A percentile compares a stretch with the other conserved stretches of the same genome.
These are phyloP conservation scores for Drosophila bunnanda DNA, from an alignment of 2,888 invertebrate genomes.

Conservation along the genomic window DNA sequence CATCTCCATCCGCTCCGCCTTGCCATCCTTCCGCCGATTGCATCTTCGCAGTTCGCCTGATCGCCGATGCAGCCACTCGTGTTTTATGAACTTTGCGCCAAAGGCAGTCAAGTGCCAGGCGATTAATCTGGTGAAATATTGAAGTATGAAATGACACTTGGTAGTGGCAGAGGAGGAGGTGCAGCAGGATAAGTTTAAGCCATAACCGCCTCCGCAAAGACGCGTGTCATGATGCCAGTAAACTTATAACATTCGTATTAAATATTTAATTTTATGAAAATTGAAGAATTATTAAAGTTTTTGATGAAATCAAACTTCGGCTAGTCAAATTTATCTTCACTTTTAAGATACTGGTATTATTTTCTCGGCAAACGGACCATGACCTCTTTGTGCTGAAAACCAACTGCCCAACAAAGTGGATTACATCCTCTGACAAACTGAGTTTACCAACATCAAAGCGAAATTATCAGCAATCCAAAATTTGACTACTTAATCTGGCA, in stretches of 20 bases:
- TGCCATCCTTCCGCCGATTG: conserved; percentile 25
- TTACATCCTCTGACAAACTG: conserved; percentile 1
- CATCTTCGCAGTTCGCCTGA: conserved; percentile 38
- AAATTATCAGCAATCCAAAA: conserved; percentile 25
- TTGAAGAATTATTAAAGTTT: no score
- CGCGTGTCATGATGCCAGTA: not conserved
- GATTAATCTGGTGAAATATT: conserved; percentile 65
- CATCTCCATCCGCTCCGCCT: not conserved
- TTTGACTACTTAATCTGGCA: conserved; percentile 28
- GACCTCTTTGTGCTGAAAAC: not conserved
- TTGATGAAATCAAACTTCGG: no score
- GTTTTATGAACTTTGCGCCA: conserved; percentile 51
- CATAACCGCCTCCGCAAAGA: not conserved
- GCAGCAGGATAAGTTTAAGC: not conserved
- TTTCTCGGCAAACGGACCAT: not conserved
- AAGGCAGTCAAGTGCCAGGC: conserved; percentile 70
- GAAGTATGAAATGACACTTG: conserved; percentile 7
- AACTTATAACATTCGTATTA: not conserved
- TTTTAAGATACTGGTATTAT: no score
- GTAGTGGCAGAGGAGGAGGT: not conserved
- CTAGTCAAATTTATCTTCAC: no score
- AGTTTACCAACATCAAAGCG: conserved; percentile 18
- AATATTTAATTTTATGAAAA: not conserved
- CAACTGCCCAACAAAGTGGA: not conserved
- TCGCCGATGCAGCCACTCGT: conserved; percentile 53